Evolutionary conservation across 2,113 vertebrate species (phyloP).

Genomic region (Cynopterus brachyotis): DNA sequence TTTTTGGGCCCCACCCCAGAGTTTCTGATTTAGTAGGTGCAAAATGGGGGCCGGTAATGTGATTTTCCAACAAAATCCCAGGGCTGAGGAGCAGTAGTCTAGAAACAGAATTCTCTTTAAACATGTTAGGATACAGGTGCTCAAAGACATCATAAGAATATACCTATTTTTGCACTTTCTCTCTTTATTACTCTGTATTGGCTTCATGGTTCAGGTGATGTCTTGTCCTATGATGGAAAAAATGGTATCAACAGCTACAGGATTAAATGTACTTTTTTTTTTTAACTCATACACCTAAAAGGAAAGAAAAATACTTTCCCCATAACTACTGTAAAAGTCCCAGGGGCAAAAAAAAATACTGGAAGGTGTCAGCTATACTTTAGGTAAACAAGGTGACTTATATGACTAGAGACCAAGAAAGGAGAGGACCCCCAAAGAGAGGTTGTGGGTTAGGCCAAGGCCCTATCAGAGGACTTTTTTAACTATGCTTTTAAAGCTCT

Average conservation of each 20-base stretch:
- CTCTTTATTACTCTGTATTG: background rate
- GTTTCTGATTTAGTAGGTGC: background rate
- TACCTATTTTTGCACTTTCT: background rate
- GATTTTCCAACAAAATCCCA: constrained; percentile 19
- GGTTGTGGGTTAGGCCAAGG: background rate
- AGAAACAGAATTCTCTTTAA: background rate
- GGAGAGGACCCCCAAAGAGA: background rate
- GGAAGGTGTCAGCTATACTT: background rate
- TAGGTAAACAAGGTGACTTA: background rate
- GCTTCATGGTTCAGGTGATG: background rate
- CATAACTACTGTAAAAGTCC: background rate
- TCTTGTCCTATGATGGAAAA: background rate
- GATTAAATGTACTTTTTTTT: background rate
- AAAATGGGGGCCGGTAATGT: background rate
- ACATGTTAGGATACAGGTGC: background rate
- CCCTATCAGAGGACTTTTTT: background rate
- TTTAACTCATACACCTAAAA: background rate
- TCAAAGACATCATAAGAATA: background rate
- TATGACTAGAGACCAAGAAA: background rate
- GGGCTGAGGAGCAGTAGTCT: background rate
- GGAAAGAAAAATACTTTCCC: background rate
- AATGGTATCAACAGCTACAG: background rate
- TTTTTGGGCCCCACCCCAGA: background rate
- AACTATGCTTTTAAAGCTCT: background rate
- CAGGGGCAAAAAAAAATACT: background rate